A percentile compares a stretch with the other conserved stretches of the same genome.
These are phyloP conservation scores for Melinaea menophilus DNA, from an alignment of 2,888 invertebrate genomes.

Conservation along the genomic window DNA sequence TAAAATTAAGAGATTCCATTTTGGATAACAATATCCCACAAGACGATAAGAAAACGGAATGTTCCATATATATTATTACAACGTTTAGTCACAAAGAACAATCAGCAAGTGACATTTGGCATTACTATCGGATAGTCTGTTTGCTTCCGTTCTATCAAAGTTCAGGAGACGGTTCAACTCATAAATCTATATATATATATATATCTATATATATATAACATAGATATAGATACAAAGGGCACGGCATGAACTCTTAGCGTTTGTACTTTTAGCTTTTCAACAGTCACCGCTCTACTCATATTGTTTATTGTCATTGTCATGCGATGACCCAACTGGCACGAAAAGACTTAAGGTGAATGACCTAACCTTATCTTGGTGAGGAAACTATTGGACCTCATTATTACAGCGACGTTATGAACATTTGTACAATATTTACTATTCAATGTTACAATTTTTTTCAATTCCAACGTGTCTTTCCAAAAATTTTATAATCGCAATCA, in stretches of 20 bases:
- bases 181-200: constrained; percentile 47
- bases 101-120: too few relatives aligned
- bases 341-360: constrained; percentile 58
- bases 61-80: neutral
- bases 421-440: constrained; percentile 10
- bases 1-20: neutral
- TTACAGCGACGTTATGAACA: constrained; percentile 46
- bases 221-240: constrained; percentile 40
- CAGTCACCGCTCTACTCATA: constrained; percentile 51
- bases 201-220: too few relatives aligned
- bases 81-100: neutral
- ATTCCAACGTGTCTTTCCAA: too few relatives aligned
- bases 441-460: neutral
- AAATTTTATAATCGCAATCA: too few relatives aligned
- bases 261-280: constrained; percentile 58
- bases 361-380: constrained; percentile 65
- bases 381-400: constrained; percentile 67
- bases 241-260: constrained; percentile 43
- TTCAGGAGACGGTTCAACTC: constrained; percentile 28
- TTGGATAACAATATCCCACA: constrained; percentile 8
- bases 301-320: constrained; percentile 58
- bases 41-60: neutral
- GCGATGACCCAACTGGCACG: constrained; percentile 54
- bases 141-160: constrained; percentile 31
- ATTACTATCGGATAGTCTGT: neutral